phyloP scores from a whole-genome alignment of 2,113 vertebrate species.

The Coryphaenoides rupestris region DNA sequence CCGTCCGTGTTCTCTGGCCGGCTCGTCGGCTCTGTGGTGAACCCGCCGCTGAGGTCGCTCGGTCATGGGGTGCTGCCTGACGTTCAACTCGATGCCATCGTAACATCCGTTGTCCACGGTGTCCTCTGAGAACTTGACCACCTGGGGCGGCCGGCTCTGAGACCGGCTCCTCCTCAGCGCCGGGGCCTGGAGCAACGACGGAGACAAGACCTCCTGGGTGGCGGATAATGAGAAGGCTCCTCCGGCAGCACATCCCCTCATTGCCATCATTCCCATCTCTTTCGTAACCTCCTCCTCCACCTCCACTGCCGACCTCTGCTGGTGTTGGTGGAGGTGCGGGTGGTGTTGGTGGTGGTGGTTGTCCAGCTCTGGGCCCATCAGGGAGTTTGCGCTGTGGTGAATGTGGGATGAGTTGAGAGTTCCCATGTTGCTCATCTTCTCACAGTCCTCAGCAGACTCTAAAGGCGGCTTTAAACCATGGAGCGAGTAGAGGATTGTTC shows the following conservation, averaged over 20 bases:
- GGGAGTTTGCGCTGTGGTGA: conserved; percentile 85
- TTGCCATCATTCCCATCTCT: conserved; percentile 56
- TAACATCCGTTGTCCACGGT: conserved; percentile 87
- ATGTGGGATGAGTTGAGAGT: conserved; percentile 92
- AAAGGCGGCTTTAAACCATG: conserved; percentile 79
- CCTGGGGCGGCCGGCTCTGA: conserved; percentile 88
- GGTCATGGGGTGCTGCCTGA: conserved; percentile 87
- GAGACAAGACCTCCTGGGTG: conserved; percentile 44
- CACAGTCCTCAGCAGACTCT: conserved; percentile 79
- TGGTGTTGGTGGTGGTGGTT: conserved; percentile 45
- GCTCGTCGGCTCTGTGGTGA: conserved; percentile 79
- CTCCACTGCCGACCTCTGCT: conserved; percentile 16
- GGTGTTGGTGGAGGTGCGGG: neutral
- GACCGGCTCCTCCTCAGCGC: conserved; percentile 89
- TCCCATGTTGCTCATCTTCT: conserved; percentile 96
- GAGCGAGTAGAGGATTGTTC: conserved; percentile 78
- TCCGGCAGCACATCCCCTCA: conserved; percentile 60
- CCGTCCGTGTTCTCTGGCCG: conserved; percentile 44
- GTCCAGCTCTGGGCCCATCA: conserved; percentile 82
- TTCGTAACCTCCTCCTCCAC: conserved; percentile 53
- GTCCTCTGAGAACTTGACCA: conserved; percentile 91
- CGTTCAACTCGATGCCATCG: conserved; percentile 67
- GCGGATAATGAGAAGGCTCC: conserved; percentile 42
- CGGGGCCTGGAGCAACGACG: conserved; percentile 80
- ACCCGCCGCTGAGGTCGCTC: conserved; percentile 84